Base-by-base conservation (phyloP, 2,888 invertebrate species). In the Griposia aprilina region DNA sequence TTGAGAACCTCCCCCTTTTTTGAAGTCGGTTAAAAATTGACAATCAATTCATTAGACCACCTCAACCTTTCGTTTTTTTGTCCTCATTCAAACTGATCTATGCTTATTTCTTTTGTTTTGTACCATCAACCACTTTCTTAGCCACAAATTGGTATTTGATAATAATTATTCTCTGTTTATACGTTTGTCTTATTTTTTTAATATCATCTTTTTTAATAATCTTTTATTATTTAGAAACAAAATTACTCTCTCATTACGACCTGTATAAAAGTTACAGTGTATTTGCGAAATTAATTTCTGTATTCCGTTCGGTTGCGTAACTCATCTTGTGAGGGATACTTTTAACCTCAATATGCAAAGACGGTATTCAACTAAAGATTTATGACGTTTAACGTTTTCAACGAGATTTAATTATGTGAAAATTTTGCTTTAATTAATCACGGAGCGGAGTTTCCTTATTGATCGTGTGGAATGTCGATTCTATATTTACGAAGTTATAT, bases 351-450 rank as follows among this genome's bases (percentile, higher is more conserved):
- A 89, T 89, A 89, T 85, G 81, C 78, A 74, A 87, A 88, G 88
- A 86, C 86, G 86, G 87, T 83, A 90, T 91, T 92, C 90, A 90
- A 83, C 85, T 69, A 81, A 90, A 91, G 91, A 92, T 92, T 92
- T 92, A 92, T 90, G 87, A 87, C 88, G 88, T 89, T 88, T 86
- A 86, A 84, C 87, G 86, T 86, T 90, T 82, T 81, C 87, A 79
- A 81, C 78, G 80, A 82, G 88, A 89, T 90, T 87, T 88, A 91
- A 91, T 89, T 90, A 90, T 90, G 89, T 88, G 90, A 87, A 88
- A 88, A 89, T 91, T 90, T 88, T 59, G 76, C 86, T 86, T 89
- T 90, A 91, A 91, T 91, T 91, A 91, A 91, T 91, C 90, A 91
- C 84, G 81, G 74, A 80, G 85, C 77, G 74, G 79, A 85, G 85